Evolutionary conservation across 1,140 invertebrate species (phyloP), one percentile per base, ranked within the genome.

Genomic region (Diplogasteroides magnus): DNA sequence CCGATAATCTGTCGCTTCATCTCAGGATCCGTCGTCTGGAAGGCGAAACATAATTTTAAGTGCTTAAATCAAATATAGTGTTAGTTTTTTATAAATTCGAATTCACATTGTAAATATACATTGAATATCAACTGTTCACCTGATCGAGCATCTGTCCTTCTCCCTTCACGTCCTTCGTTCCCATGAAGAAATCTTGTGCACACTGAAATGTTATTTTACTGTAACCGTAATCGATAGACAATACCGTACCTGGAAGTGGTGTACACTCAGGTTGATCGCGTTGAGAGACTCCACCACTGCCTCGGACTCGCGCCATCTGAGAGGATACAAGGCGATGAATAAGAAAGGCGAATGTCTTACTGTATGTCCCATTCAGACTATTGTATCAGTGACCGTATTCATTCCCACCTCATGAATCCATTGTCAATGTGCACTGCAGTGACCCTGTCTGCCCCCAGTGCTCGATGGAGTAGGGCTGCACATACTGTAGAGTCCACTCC

Each of bases 401-500:
- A n/a, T n/a, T n/a, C 26, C 11, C 62, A 48, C 27, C 96, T 88
- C 93, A 98, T 95, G 83, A 98, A 98, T 63, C 95, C 96, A 85
- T 98, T 98, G 84, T 98, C 94, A 76, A 99, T 95, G 85, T 98
- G 95, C 71, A 98, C 87, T 48, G 94, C 93, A 80, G 97, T 92
- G 26, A 98, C 86, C 86, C 97, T 92, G 76, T 95, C 91, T 1
- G 67, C 37, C 6, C 80, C 75, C 90, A 98, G 86, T 13, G 94
- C 93, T 84, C 91, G 91, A 81, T 92, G 89, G 60, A 98, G 85
- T 55, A 99, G 85, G 23, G 94, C 94, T 28, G 94, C 94, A 86
- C 94, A 98, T 13, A 98, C 95, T 60, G 94, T 94, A 0, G 94
- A 98, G 85, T 99, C 96, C 13, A 99, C 96, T 31, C 96, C 96